A percentile compares a stretch with the other conserved stretches of the same genome.
phyloP scores from a whole-genome alignment of 1,140 invertebrate genomes.

The Diprion similis region DNA sequence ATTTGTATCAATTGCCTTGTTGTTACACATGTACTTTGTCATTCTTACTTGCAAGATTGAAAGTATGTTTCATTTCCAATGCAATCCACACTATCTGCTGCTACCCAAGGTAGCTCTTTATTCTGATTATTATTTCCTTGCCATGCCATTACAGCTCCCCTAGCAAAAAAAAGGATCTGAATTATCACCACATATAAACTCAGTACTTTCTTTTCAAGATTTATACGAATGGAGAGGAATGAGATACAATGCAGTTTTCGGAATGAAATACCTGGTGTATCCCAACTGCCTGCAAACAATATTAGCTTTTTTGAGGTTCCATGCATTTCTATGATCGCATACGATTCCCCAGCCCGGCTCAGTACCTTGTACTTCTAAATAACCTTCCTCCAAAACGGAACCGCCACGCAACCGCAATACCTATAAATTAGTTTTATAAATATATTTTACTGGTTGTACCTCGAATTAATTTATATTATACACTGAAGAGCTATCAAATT shows the following conservation, averaged over 20 bases:
- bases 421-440: slow-evolving; percentile 42
- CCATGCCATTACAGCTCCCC: slow-evolving; percentile 63
- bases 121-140: slow-evolving; percentile 54
- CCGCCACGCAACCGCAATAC: slow-evolving; percentile 62
- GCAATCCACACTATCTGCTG: slow-evolving; percentile 58
- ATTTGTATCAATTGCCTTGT: too few species aligned
- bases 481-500: too few species aligned
- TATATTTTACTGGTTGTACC: background rate
- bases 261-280: slow-evolving; percentile 55
- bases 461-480: too few species aligned
- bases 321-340: slow-evolving; percentile 60
- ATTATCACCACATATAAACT: slow-evolving; percentile 9
- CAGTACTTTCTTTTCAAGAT: background rate
- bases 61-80: slow-evolving; percentile 61
- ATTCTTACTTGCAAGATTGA: slow-evolving; percentile 56
- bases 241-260: too few species aligned
- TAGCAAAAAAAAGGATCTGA: slow-evolving; percentile 37
- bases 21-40: background rate
- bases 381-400: slow-evolving; percentile 60
- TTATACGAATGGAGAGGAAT: too few species aligned
- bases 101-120: slow-evolving; percentile 48
- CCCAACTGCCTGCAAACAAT: slow-evolving; percentile 66
- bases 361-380: slow-evolving; percentile 61
- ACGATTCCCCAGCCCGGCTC: slow-evolving; percentile 62
- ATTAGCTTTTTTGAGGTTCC: slow-evolving; percentile 63